Evolutionary conservation across 2,888 invertebrate genomes (phyloP).

Genomic region (Drosophila hawaiiensis): DNA sequence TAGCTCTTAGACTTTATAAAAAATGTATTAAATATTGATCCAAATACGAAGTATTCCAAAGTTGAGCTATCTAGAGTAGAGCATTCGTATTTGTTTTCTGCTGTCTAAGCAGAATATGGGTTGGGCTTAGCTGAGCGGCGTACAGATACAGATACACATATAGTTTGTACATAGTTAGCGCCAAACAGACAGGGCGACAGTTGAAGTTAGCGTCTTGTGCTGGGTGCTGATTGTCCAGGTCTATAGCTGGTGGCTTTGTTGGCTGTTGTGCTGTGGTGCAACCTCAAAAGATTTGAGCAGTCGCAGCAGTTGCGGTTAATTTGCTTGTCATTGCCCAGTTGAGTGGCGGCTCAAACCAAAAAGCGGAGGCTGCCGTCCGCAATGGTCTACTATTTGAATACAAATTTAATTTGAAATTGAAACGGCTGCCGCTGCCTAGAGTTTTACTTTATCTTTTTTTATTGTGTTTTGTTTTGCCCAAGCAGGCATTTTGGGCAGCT

Average conservation of each 20-base stretch:
- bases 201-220: slow-evolving; percentile 25
- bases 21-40: neutral
- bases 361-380: slow-evolving; percentile 24
- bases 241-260: slow-evolving; percentile 25
- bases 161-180: slow-evolving; percentile 54
- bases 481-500: slow-evolving; percentile 68
- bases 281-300: slow-evolving; percentile 52
- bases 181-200: slow-evolving; percentile 50
- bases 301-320: slow-evolving; percentile 76
- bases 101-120: slow-evolving; percentile 70
- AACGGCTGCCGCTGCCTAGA: slow-evolving; percentile 50
- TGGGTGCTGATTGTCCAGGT: slow-evolving; percentile 62
- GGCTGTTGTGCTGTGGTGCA: slow-evolving; percentile 62
- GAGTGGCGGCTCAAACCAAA: slow-evolving; percentile 59
- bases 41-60: neutral
- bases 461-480: slow-evolving; percentile 27
- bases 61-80: neutral
- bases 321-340: slow-evolving; percentile 81
- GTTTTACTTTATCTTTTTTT: neutral
- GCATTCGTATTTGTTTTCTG: slow-evolving; percentile 12
- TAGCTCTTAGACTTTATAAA: neutral
- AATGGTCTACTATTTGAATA: slow-evolving; percentile 71
- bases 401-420: slow-evolving; percentile 79
- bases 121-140: slow-evolving; percentile 47
- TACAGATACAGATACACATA: slow-evolving; percentile 5